Conservation (phyloP, 2,888 invertebrate species). For the Aspidapion aeneum region DNA sequence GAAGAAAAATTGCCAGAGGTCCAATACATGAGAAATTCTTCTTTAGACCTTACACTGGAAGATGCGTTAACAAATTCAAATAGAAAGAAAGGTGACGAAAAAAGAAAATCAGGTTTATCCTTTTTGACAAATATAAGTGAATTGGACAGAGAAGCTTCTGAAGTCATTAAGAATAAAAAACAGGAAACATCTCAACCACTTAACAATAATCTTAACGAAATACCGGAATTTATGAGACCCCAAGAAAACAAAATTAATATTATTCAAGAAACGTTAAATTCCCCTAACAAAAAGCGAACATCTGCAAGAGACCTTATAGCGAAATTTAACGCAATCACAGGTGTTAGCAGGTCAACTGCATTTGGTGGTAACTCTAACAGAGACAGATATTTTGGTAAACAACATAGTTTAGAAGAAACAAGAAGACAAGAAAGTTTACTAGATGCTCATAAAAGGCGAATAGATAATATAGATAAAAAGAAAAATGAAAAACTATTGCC, state of each 20-base stretch:
- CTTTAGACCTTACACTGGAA: conserved; percentile 37
- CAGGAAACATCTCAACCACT: conserved; percentile 27
- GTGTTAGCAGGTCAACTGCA: conserved; percentile 54
- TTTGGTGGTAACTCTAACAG: conserved; percentile 44
- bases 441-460: conserved; percentile 36
- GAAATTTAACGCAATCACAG: conserved; percentile 61
- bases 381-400: conserved; percentile 41
- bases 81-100: conserved; percentile 45
- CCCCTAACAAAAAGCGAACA: conserved; percentile 40
- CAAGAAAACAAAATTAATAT: conserved; percentile 34
- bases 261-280: conserved; percentile 38
- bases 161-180: conserved; percentile 57
- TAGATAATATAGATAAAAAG: conserved; percentile 39
- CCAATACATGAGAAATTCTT: conserved; percentile 52
- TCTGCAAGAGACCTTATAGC: conserved; percentile 57
- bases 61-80: conserved; percentile 19
- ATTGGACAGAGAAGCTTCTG: conserved; percentile 73
- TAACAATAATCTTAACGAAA: conserved; percentile 33
- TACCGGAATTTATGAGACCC: conserved; percentile 47
- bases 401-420: conserved; percentile 35
- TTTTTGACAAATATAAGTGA: conserved; percentile 74
- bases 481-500: conserved; percentile 32
- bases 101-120: conserved; percentile 57
- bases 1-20: conserved; percentile 49
- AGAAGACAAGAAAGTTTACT: conserved; percentile 36